Evolutionary conservation across 1,140 invertebrate genomes (phyloP).

Genomic region (Ips typographus): DNA sequence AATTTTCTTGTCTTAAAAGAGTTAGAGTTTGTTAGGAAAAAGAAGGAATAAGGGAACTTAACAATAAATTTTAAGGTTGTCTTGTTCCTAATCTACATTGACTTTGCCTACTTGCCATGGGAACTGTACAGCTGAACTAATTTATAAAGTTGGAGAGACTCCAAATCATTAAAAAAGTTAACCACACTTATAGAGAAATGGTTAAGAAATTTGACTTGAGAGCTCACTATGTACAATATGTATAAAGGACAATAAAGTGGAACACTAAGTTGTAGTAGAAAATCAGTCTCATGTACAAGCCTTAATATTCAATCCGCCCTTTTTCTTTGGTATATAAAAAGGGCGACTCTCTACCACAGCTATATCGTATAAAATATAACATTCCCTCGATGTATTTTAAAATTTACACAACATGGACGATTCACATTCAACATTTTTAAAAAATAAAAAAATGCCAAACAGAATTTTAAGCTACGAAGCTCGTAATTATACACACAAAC

Average conservation of each 20-base stretch:
- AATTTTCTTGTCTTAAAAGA: too few species aligned
- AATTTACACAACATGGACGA: conserved; percentile 20
- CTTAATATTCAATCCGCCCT: conserved; percentile 8
- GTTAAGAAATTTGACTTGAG: neutral
- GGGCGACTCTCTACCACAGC: conserved; percentile 14
- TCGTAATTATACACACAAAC: neutral
- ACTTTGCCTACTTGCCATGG: too few species aligned
- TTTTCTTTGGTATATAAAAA: too few species aligned
- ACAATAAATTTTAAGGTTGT: too few species aligned
- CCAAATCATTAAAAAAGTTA: too few species aligned
- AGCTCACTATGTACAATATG: conserved; percentile 16
- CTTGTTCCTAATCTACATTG: too few species aligned
- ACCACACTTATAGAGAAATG: too few species aligned
- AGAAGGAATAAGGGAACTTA: too few species aligned
- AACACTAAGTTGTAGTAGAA: conserved; percentile 45
- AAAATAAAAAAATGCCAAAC: neutral
- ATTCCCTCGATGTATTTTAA: conserved; percentile 26
- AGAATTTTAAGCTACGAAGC: conserved; percentile 8
- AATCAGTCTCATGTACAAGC: conserved; percentile 53
- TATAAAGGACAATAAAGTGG: conserved; percentile 18
- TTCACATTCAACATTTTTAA: conserved; percentile 27
- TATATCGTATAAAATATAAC: conserved; percentile 12
- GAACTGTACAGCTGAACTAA: too few species aligned
- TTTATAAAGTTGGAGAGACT: too few species aligned
- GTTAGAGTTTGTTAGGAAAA: too few species aligned